Percentiles rank a stretch among this genome's conserved stretches.
Conservation (phyloP, 2,113 vertebrate genomes). For the Okapia johnstoni region DNA sequence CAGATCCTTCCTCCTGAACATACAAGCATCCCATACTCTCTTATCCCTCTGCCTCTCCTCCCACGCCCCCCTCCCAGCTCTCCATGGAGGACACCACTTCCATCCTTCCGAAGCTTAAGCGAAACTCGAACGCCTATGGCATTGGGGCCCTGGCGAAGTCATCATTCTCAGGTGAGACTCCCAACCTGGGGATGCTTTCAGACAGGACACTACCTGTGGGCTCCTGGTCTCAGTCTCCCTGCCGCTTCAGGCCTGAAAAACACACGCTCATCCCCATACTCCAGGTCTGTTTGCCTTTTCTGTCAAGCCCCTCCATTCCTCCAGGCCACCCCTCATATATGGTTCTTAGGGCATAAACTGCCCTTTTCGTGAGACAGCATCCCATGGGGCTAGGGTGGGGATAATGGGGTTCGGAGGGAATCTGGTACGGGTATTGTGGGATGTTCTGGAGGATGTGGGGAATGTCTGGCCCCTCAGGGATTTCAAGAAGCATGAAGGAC, state of each 20-base stretch:
- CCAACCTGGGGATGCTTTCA: background rate
- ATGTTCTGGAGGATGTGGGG: slow-evolving; percentile 70
- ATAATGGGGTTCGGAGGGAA: background rate
- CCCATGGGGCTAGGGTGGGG: background rate
- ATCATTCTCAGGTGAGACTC: slow-evolving; percentile 94
- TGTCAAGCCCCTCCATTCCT: background rate
- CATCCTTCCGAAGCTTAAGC: slow-evolving; percentile 96
- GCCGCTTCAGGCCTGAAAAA: background rate
- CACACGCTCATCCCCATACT: background rate
- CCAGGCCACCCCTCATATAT: background rate
- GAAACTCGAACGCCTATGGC: slow-evolving; percentile 95
- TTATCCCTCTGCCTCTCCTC: slow-evolving; percentile 2
- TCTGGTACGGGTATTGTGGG: slow-evolving; percentile 32
- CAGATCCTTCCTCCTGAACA: background rate
- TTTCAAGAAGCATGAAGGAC: slow-evolving; percentile 96
- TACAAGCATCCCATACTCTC: background rate
- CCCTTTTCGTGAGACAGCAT: background rate
- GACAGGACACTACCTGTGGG: background rate
- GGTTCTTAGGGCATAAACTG: background rate
- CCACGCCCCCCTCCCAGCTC: slow-evolving; percentile 85
- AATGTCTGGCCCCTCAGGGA: slow-evolving; percentile 85
- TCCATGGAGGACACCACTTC: slow-evolving; percentile 99
- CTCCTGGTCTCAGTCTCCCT: background rate
- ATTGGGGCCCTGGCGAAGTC: slow-evolving; percentile 99
- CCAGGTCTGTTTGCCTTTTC: background rate